Conservation (phyloP, 2,797 vertebrate species). For the Karalla daura region DNA sequence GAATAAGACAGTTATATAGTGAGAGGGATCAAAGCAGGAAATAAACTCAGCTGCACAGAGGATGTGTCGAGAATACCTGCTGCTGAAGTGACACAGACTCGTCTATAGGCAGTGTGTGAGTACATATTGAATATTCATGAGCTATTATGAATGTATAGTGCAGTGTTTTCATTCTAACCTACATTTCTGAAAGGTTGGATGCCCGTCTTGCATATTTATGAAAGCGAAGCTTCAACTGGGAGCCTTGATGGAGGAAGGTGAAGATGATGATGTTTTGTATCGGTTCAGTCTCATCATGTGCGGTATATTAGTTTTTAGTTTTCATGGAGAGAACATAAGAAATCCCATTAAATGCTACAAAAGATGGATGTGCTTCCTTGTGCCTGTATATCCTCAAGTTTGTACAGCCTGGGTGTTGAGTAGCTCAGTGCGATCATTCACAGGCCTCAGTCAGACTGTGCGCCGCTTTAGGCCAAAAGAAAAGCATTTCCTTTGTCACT, state of each 20-base stretch:
- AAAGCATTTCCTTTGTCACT: conserved; percentile 26
- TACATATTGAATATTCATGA: conserved; percentile 56
- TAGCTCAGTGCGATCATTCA: conserved; percentile 21
- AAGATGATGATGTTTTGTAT: conserved; percentile 37
- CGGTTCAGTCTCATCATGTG: conserved; percentile 12
- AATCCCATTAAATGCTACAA: conserved; percentile 18
- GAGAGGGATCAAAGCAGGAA: conserved; percentile 57
- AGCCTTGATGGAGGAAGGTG: conserved; percentile 23
- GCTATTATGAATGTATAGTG: conserved; percentile 44
- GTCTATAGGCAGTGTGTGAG: conserved; percentile 40
- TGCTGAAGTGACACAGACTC: conserved; percentile 34
- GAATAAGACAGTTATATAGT: conserved; percentile 42
- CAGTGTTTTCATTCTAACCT: conserved; percentile 59
- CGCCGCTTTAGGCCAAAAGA: conserved; percentile 18
- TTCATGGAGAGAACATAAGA: conserved; percentile 14
- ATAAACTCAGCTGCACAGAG: conserved; percentile 28
- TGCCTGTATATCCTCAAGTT: neutral
- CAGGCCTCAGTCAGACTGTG: conserved; percentile 11
- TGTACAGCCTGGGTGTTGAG: neutral
- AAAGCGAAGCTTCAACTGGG: conserved; percentile 16
- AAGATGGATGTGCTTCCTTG: conserved; percentile 1
- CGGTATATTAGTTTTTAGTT: conserved; percentile 11
- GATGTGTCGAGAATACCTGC: conserved; percentile 40
- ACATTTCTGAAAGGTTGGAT: conserved; percentile 54
- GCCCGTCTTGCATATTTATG: conserved; percentile 53